phyloP scores from a whole-genome alignment of 2,797 vertebrate species.

The Pampus argenteus region DNA sequence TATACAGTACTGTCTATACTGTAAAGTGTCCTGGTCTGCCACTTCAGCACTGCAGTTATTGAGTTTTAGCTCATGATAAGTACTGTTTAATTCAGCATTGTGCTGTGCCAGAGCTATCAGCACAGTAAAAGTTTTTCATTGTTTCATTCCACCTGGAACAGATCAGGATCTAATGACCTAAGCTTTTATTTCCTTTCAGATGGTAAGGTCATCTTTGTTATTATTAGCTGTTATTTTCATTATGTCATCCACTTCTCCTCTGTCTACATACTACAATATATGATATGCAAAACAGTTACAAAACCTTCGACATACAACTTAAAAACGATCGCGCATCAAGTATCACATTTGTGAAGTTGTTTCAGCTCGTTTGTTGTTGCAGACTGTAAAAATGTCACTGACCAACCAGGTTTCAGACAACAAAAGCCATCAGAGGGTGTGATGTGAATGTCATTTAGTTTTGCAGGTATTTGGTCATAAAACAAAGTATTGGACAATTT shows the following conservation, averaged over 20 bases:
- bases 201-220: constrained; percentile 14
- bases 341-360: not conserved
- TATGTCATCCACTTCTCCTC: not conserved
- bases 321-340: not conserved
- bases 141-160: constrained; percentile 22
- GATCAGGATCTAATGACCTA: constrained; percentile 40
- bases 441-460: too few species aligned
- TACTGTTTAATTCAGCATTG: not conserved
- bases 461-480: too few species aligned
- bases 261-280: not conserved
- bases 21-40: not conserved
- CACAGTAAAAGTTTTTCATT: constrained; percentile 11
- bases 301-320: not conserved
- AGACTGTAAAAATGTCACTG: too few species aligned
- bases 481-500: too few species aligned
- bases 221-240: too few species aligned
- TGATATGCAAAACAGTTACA: not conserved
- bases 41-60: not conserved
- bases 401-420: too few species aligned
- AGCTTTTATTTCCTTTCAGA: constrained; percentile 51
- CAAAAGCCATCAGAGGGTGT: too few species aligned
- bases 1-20: too few species aligned
- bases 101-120: not conserved
- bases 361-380: too few species aligned
- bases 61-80: too few species aligned